phyloP scores from a whole-genome alignment of 2,113 vertebrate genomes.

The Cariama cristata region DNA sequence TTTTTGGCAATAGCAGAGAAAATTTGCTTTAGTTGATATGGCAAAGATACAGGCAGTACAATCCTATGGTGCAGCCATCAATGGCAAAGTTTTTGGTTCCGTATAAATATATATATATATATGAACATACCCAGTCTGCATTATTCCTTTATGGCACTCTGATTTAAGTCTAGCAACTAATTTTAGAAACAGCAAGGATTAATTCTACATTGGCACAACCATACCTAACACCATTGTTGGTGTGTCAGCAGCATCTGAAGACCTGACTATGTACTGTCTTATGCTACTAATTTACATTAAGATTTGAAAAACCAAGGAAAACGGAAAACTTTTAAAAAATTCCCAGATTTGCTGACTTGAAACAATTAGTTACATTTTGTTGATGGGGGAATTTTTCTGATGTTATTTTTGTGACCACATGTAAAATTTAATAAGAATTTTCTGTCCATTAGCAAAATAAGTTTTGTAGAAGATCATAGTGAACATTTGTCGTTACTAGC shows the following conservation, averaged over 20 bases:
- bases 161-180: neutral
- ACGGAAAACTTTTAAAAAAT: neutral
- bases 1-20: neutral
- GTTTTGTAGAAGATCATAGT: neutral
- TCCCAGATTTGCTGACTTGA: neutral
- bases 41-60: neutral
- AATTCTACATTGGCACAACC: neutral
- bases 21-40: neutral
- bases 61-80: neutral
- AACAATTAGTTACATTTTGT: neutral
- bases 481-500: neutral
- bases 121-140: neutral
- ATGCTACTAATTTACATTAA: neutral
- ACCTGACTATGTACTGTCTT: neutral
- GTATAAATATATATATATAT: neutral
- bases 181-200: neutral
- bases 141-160: neutral
- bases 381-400: neutral
- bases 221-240: neutral
- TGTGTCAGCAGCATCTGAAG: neutral
- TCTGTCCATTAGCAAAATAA: neutral
- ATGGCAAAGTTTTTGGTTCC: neutral
- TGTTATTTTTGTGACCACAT: neutral
- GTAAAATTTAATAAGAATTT: neutral
- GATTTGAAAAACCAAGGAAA: neutral